Evolutionary conservation across 2,113 vertebrate genomes (phyloP).

Genomic region (Capra hircus): DNA sequence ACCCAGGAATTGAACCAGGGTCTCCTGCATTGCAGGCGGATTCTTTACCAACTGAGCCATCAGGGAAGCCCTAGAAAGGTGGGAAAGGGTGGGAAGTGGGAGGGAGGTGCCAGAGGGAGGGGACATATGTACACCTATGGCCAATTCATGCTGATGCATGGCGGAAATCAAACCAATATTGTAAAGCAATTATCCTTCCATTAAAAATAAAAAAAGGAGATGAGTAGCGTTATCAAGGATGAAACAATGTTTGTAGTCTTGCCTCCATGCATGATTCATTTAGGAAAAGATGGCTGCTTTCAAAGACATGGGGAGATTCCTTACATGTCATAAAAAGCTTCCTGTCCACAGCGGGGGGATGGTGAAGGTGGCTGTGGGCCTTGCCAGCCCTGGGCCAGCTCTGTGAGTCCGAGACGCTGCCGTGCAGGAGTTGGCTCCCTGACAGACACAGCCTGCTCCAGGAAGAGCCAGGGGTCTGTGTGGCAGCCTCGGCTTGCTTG

Average conservation of each 20-base stretch:
- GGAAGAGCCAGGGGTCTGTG: background rate
- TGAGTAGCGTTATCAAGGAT: background rate
- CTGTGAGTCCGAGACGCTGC: background rate
- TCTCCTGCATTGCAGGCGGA: background rate
- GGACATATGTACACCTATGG: background rate
- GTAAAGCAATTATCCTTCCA: background rate
- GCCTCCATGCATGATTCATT: background rate
- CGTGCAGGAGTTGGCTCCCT: background rate
- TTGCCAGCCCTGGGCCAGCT: background rate
- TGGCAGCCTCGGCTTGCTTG: background rate
- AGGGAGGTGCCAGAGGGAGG: background rate
- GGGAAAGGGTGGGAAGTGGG: background rate
- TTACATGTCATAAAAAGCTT: background rate
- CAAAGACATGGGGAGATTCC: background rate
- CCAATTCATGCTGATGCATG: background rate
- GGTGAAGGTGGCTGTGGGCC: background rate
- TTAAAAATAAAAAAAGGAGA: background rate
- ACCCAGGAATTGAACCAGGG: background rate
- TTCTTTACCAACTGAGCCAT: background rate
- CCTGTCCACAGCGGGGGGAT: background rate
- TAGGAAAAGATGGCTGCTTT: conserved; percentile 12
- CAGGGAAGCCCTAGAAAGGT: background rate
- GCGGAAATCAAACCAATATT: background rate
- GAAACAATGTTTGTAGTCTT: background rate
- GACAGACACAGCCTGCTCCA: background rate